These are phyloP conservation scores for Coluber constrictor DNA, from an alignment of 2,797 vertebrate genomes.

Conservation along the genomic window DNA sequence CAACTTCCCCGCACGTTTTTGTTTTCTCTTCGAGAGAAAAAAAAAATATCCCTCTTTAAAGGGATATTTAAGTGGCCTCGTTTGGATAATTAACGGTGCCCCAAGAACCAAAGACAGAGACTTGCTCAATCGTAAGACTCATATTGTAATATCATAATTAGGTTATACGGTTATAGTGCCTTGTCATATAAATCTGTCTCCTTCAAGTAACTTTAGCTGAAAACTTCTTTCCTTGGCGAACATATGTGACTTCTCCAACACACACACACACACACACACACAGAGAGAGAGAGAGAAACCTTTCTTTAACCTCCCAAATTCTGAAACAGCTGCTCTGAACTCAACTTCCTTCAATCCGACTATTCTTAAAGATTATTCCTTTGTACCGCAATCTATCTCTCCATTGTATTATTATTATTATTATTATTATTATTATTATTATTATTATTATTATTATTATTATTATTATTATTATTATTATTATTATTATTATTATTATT, in stretches of 20 bases:
- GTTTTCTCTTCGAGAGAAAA: slow-evolving; percentile 26
- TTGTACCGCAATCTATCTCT: background rate
- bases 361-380: background rate
- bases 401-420: background rate
- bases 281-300: too few species aligned
- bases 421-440: background rate
- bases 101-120: slow-evolving; percentile 65
- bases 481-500: background rate
- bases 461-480: background rate
- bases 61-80: slow-evolving; percentile 58
- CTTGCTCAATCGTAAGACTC: slow-evolving; percentile 74
- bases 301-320: background rate
- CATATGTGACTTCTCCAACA: slow-evolving; percentile 31
- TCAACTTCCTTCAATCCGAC: background rate
- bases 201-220: slow-evolving; percentile 61
- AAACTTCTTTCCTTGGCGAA: slow-evolving; percentile 36
- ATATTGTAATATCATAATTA: background rate
- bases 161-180: too few species aligned
- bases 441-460: background rate
- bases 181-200: slow-evolving; percentile 35
- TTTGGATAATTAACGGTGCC: slow-evolving; percentile 75
- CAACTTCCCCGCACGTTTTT: slow-evolving; percentile 48
- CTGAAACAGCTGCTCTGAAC: background rate
- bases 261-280: background rate
- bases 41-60: background rate